phyloP scores from a whole-genome alignment of 2,888 invertebrate genomes.

The Endomychus coccineus region DNA sequence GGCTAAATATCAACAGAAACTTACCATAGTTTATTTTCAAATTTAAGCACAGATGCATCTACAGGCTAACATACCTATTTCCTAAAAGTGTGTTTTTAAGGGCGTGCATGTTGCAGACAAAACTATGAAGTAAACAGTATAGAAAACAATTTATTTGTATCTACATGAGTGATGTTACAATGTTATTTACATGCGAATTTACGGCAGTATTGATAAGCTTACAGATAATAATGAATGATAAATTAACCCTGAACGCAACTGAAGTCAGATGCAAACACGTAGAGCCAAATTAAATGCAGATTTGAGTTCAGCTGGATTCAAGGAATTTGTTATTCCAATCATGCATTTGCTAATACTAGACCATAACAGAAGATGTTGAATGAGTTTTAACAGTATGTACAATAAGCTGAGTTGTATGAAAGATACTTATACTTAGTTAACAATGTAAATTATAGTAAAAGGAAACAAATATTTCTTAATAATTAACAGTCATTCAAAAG shows the following conservation, averaged over 20 bases:
- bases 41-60: constrained; percentile 15
- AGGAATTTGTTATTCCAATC: no score
- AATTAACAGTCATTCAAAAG: no score
- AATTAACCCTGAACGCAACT: constrained; percentile 12
- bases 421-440: no score
- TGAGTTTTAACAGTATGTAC: no score
- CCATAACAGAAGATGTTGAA: no score
- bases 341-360: no score
- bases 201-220: constrained; percentile 27
- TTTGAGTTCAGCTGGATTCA: not conserved
- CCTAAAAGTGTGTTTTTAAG: constrained; percentile 3
- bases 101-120: constrained; percentile 14
- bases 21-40: constrained; percentile 9
- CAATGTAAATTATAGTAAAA: no score
- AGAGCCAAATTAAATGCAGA: constrained; percentile 30
- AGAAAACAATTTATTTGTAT: constrained; percentile 38
- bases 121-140: constrained; percentile 31
- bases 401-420: no score
- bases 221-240: constrained; percentile 4
- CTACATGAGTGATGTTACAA: constrained; percentile 22
- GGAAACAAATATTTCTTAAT: no score
- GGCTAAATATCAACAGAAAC: constrained; percentile 24
- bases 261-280: constrained; percentile 32
- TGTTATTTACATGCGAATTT: constrained; percentile 34
- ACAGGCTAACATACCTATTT: constrained; percentile 9